Percentiles rank a stretch among this genome's conserved stretches.
phyloP scores from a whole-genome alignment of 2,888 invertebrate species.

The Romanomermis culicivorax region DNA sequence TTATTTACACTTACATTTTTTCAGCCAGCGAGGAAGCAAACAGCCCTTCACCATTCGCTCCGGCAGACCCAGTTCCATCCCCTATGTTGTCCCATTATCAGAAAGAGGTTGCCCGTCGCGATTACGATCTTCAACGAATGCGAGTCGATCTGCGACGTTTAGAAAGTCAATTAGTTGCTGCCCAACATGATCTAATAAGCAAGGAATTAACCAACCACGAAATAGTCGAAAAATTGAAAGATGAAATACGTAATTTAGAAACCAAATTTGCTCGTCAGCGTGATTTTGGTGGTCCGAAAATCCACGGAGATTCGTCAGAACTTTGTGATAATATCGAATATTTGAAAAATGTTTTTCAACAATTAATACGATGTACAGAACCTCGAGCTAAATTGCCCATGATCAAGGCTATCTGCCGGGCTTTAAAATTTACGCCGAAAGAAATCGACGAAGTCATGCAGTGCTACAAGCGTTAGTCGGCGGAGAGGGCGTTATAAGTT shows the following conservation, averaged over 20 bases:
- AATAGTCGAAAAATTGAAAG: constrained; percentile 38
- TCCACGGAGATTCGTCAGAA: constrained; percentile 58
- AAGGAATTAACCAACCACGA: constrained; percentile 34
- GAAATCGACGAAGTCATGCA: constrained; percentile 34
- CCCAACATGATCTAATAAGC: constrained; percentile 30
- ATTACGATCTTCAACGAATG: constrained; percentile 50
- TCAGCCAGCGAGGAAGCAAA: too few species aligned
- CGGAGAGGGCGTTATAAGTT: too few species aligned
- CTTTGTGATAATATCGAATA: constrained; percentile 79
- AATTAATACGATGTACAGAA: constrained; percentile 51
- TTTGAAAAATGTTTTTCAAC: constrained; percentile 65
- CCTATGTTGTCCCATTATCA: constrained; percentile 54
- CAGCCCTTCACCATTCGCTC: too few species aligned
- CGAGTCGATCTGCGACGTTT: constrained; percentile 46
- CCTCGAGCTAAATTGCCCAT: constrained; percentile 50
- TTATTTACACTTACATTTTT: too few species aligned
- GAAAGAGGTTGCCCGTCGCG: constrained; percentile 55
- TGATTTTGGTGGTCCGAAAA: constrained; percentile 31
- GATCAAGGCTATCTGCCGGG: constrained; percentile 63
- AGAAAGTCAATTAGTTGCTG: constrained; percentile 38
- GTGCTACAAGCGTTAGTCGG: neutral
- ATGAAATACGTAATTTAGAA: constrained; percentile 35
- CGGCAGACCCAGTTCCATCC: neutral
- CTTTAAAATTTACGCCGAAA: constrained; percentile 50
- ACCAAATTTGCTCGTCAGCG: neutral